phyloP scores from a whole-genome alignment of 1,140 invertebrate genomes.

The Aphidius gifuensis region DNA sequence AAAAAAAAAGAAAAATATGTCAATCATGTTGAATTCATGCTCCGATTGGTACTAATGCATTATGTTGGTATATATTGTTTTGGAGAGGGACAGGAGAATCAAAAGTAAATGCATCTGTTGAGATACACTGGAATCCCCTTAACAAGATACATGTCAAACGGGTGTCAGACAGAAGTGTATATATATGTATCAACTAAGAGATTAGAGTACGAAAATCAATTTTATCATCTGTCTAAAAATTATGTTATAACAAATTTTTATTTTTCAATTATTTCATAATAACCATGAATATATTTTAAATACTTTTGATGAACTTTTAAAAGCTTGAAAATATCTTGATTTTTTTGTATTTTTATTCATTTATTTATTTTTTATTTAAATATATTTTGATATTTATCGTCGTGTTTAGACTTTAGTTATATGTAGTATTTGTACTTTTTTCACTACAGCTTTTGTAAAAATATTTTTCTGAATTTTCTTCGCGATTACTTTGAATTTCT shows the following conservation, averaged over 20 bases:
- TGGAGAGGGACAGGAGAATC: not conserved
- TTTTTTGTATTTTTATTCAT: conserved; percentile 11
- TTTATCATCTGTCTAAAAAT: conserved; percentile 5
- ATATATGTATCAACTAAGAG: no score
- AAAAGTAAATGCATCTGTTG: conserved; percentile 16
- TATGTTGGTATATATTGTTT: no score
- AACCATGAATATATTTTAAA: not conserved
- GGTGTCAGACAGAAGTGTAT: not conserved
- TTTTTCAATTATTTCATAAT: not conserved
- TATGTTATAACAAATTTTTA: conserved; percentile 9
- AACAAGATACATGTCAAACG: conserved; percentile 21
- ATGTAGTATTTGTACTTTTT: no score
- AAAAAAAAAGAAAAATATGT: conserved; percentile 50
- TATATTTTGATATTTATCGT: no score
- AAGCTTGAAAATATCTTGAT: not conserved
- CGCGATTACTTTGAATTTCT: no score
- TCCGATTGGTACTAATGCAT: conserved; percentile 35
- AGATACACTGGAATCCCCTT: conserved; percentile 11
- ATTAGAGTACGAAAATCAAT: not conserved
- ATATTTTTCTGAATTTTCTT: no score
- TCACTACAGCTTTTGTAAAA: no score
- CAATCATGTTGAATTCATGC: conserved; percentile 44
- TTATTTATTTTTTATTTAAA: not conserved
- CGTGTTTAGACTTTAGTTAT: no score
- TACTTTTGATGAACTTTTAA: not conserved